phyloP scores from a whole-genome alignment of 2,113 vertebrate genomes.

The Passer domesticus region DNA sequence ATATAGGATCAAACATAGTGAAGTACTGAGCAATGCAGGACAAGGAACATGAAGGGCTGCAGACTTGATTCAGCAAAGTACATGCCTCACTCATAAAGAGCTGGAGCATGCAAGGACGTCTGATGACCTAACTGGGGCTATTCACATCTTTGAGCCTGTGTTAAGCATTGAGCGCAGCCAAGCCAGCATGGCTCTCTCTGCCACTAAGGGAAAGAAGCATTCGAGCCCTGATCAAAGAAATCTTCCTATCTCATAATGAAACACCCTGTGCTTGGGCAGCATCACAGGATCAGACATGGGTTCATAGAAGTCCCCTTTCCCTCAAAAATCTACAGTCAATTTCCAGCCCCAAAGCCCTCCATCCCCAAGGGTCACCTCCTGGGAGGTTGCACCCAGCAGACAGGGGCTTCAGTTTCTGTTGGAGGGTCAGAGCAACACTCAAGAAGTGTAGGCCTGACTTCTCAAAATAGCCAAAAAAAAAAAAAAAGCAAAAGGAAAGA shows the following conservation, averaged over 20 bases:
- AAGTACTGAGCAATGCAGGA: not conserved
- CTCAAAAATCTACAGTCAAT: not conserved
- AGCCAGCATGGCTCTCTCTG: not conserved
- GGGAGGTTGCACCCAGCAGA: not conserved
- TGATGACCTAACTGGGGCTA: not conserved
- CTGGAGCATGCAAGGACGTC: not conserved
- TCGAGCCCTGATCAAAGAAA: not conserved
- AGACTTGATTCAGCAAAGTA: constrained; percentile 31
- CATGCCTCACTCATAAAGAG: not conserved
- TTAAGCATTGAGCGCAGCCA: not conserved
- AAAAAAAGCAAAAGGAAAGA: not conserved
- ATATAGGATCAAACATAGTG: not conserved
- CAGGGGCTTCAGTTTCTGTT: not conserved
- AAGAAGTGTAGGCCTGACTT: not conserved
- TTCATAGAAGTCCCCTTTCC: not conserved
- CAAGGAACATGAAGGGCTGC: not conserved
- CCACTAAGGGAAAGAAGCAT: not conserved
- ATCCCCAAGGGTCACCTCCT: not conserved
- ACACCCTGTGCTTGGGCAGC: not conserved
- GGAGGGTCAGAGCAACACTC: not conserved
- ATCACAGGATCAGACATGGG: not conserved
- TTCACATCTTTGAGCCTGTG: not conserved
- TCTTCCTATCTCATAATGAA: not conserved
- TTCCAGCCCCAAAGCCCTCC: not conserved
- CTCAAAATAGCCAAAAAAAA: not conserved